Evolutionary conservation across 2,888 invertebrate species (phyloP), one percentile per base, ranked within the genome.

Genomic region (Stratiomys singularior): DNA sequence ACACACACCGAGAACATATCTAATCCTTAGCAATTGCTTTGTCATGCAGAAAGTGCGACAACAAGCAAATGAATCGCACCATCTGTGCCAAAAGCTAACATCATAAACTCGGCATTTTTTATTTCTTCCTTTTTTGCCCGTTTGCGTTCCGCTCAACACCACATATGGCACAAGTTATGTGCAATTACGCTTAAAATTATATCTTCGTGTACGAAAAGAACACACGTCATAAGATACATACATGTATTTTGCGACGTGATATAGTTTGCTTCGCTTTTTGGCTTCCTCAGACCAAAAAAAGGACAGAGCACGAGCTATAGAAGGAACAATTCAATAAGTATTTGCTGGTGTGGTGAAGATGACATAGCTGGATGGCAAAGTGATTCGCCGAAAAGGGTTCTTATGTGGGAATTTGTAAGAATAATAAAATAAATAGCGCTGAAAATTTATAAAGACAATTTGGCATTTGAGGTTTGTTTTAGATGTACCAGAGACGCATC

Each of bases 161-260:
- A 64, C 64, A 64, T 30, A 64, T 64, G 64, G 28, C 64, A 27
- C 64, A 64, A 28, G 30, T 64, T 64, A 64, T 30, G 64, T 64
- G 64, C 30, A 64, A 64, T 64, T 64, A 64, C n/a, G 64, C 30
- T 64, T 30, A n/a, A 64, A 64, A 64, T 64, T 64, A 23, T 60
- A 13, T 25, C 52, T 52, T 52, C 15, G 52, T 25, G 18, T 23
- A 64, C 28, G 30, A n/a, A 64, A 30, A 4, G 18, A 13, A 52
- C 52, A 13, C 52, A 52, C 52, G 37, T 37, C 9, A 37, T 37
- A 37, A 37, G 37, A 37, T 37, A 37, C 9, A n/a, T n/a, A n/a
- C n/a, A n/a, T n/a, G n/a, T 37, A 37, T 37, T 37, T 9, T 5
- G 37, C 9, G 9, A 37, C 37, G 37, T 37, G 37, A 37, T 37